Evolutionary conservation across 2,888 invertebrate species (phyloP).

Genomic region (Diarsia mendica): DNA sequence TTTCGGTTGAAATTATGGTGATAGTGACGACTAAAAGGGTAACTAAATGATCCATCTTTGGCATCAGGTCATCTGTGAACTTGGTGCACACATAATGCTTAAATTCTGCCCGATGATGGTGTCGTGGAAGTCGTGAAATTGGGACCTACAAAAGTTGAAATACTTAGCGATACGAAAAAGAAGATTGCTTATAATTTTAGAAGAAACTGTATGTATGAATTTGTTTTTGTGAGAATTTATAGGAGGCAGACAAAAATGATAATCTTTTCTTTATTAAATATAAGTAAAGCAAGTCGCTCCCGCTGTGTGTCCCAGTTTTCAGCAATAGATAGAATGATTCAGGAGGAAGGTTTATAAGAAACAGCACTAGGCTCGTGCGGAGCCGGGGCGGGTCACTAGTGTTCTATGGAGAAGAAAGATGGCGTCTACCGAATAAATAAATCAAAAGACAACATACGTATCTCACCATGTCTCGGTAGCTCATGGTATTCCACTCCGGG

Average conservation of each 20-base stretch:
- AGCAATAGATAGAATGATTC: no score
- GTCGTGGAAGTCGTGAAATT: background rate
- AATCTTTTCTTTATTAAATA: no score
- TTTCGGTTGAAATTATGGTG: no score
- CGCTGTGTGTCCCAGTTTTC: no score
- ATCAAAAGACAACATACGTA: constrained; percentile 51
- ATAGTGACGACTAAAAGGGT: background rate
- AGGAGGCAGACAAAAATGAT: background rate
- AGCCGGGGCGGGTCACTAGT: no score
- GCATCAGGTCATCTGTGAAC: background rate
- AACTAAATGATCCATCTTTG: background rate
- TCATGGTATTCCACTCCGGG: constrained; percentile 95
- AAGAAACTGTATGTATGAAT: background rate
- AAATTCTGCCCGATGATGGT: background rate
- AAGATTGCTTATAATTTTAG: no score
- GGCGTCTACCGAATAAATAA: background rate
- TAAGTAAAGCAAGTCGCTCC: no score
- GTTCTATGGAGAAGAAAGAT: background rate
- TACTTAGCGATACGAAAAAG: no score
- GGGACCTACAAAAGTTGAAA: background rate
- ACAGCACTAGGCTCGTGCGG: no score
- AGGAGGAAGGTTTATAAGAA: no score
- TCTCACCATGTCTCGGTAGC: constrained; percentile 93
- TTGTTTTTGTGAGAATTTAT: background rate
- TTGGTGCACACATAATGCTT: background rate